phyloP scores from a whole-genome alignment of 2,888 invertebrate species.

The Petrophora chlorosata region DNA sequence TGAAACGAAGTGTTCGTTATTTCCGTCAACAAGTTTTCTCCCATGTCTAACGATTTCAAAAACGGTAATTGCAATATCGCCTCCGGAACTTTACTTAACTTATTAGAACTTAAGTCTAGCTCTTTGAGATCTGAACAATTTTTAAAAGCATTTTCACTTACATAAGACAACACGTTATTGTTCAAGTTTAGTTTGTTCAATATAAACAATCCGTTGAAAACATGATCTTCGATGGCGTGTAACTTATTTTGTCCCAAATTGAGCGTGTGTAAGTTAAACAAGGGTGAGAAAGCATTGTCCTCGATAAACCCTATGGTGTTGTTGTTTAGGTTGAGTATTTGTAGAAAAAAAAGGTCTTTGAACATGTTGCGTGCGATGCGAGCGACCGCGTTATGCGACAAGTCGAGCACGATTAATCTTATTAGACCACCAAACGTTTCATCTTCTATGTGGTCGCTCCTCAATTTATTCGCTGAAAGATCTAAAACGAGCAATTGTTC shows the following conservation, averaged over 20 bases:
- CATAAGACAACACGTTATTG: constrained; percentile 90
- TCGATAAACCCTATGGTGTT: constrained; percentile 93
- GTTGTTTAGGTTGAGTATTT: constrained; percentile 92
- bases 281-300: constrained; percentile 92
- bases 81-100: constrained; percentile 91
- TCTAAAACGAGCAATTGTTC: constrained; percentile 94
- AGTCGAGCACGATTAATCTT: constrained; percentile 92
- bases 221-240: constrained; percentile 89
- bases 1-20: constrained; percentile 93
- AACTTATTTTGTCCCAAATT: constrained; percentile 94
- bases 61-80: constrained; percentile 92
- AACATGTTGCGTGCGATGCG: constrained; percentile 92
- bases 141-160: constrained; percentile 91
- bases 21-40: constrained; percentile 93
- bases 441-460: constrained; percentile 93
- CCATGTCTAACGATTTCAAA: constrained; percentile 94
- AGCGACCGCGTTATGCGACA: constrained; percentile 92
- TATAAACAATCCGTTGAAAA: constrained; percentile 93
- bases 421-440: constrained; percentile 94
- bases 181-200: constrained; percentile 92
- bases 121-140: constrained; percentile 95
- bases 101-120: constrained; percentile 94
- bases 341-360: constrained; percentile 93
- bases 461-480: constrained; percentile 93
- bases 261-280: constrained; percentile 94